Base-by-base conservation (phyloP, 1,140 invertebrate species). In the Cotesia vestalis region DNA sequence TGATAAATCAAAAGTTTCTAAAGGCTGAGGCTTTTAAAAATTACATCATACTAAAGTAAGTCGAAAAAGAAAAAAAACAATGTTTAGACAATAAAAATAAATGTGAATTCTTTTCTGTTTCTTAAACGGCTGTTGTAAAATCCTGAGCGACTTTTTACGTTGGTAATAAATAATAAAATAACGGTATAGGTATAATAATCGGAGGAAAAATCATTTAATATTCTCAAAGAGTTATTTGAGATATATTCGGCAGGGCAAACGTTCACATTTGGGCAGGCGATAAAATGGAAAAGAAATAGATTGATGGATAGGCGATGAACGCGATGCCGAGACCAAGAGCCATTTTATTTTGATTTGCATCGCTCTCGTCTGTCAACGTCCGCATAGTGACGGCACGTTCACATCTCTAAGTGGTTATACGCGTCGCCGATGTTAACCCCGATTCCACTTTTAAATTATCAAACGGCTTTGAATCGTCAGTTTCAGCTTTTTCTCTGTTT, bases 341-440 rank as follows among this genome's bases (percentile, higher is more conserved):
- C 67, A 69, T 73, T 73, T 69, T 52, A 66, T 69, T 73, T 73
- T 73, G 66, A 73, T 69, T 73, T 66, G 66, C 60, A 72, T 72
- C 51, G 51, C 71, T 20, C 55, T 59, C 71, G 55, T 72, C 64
- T 40, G 64, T 72, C 71, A 72, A 72, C 71, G 61, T 72, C 71
- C 71, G 52, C 61, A 36, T 60, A 66, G 36, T 59, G 46, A 72
- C 57, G 55, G 63, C 55, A 69, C 67, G 36, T 59, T 35, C 34
- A 46, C 61, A 20, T 57, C 63, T 20, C 70, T 27, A 60, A 36
- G 52, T 35, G 35, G 11, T 46, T 40, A 61, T 61, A 3, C 55
- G 72, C 40, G n/a, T 55, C 8, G 12, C 36, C 8, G 12, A 70
- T 72, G 35, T 34, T 67, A 14, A 51, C 52, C 12, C 5, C 40